Conservation (phyloP, 53 echinoderm and acorn worm species). For the Stichopus horrens region DNA sequence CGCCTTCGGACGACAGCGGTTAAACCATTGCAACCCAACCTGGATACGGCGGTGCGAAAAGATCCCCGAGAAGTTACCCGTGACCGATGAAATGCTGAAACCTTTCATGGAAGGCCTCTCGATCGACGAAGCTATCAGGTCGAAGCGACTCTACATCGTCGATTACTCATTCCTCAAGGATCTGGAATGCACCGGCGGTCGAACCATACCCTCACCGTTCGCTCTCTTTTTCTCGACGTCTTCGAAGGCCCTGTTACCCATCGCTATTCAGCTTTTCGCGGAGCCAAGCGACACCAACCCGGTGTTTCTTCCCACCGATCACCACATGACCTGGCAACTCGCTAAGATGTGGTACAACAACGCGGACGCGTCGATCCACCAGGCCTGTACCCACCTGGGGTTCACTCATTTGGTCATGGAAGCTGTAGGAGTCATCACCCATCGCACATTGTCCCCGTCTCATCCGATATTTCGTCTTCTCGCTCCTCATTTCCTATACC, state of each 20-base stretch:
- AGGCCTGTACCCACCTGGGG: constrained; percentile 82
- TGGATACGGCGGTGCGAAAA: constrained; percentile 27
- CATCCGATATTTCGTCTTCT: constrained; percentile 89
- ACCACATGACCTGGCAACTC: constrained; percentile 79
- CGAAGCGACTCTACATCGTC: constrained; percentile 70
- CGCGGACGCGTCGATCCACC: constrained; percentile 82
- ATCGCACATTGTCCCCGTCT: constrained; percentile 80
- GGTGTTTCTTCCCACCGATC: constrained; percentile 82
- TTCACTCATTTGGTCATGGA: constrained; percentile 91
- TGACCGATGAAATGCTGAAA: constrained; percentile 64
- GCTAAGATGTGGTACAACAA: constrained; percentile 97
- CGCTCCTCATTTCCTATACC: constrained; percentile 88
- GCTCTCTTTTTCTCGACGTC: constrained; percentile 34
- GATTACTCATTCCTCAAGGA: constrained; percentile 63
- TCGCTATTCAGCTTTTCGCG: constrained; percentile 26
- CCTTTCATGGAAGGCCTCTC: constrained; percentile 64
- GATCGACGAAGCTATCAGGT: constrained; percentile 59
- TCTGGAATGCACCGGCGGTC: constrained; percentile 58
- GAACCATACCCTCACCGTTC: constrained; percentile 30
- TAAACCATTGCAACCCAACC: constrained; percentile 32
- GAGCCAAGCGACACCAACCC: constrained; percentile 39
- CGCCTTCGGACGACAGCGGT: constrained; percentile 34
- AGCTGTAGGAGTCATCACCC: constrained; percentile 72
- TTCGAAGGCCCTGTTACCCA: constrained; percentile 11
- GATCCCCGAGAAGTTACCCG: constrained; percentile 57